Conservation (phyloP, 2,797 vertebrate genomes). For the Helarctos malayanus region DNA sequence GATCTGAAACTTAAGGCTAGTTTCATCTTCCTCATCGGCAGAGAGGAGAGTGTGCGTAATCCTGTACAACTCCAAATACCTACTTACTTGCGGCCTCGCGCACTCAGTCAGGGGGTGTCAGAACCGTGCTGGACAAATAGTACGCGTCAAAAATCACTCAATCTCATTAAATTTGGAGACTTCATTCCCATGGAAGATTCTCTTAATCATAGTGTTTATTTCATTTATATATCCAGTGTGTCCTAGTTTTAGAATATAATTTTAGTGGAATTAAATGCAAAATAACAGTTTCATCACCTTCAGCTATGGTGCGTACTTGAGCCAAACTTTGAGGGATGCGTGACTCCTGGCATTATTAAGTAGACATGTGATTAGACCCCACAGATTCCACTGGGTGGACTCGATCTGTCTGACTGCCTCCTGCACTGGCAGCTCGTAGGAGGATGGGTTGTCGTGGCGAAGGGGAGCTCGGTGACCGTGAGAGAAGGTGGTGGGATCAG, state of each 20-base stretch:
- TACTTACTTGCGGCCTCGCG: neutral
- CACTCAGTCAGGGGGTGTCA: neutral
- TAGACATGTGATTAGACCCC: neutral
- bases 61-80: neutral
- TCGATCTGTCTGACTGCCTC: neutral
- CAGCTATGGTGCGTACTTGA: neutral
- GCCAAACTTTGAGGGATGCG: neutral
- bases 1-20: neutral
- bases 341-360: neutral
- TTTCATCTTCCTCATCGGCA: neutral
- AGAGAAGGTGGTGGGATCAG: neutral
- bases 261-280: constrained; percentile 1
- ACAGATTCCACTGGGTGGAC: neutral
- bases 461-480: neutral
- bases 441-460: neutral
- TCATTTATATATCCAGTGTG: neutral
- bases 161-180: neutral
- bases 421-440: neutral
- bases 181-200: neutral
- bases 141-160: neutral
- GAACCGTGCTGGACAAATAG: neutral
- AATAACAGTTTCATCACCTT: neutral
- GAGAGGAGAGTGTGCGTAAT: neutral
- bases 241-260: neutral
- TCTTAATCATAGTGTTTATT: neutral